Percentiles rank a stretch among this genome's conserved stretches.
Conservation (phyloP, 2,797 vertebrate genomes). For the Clarias platycephalus region DNA sequence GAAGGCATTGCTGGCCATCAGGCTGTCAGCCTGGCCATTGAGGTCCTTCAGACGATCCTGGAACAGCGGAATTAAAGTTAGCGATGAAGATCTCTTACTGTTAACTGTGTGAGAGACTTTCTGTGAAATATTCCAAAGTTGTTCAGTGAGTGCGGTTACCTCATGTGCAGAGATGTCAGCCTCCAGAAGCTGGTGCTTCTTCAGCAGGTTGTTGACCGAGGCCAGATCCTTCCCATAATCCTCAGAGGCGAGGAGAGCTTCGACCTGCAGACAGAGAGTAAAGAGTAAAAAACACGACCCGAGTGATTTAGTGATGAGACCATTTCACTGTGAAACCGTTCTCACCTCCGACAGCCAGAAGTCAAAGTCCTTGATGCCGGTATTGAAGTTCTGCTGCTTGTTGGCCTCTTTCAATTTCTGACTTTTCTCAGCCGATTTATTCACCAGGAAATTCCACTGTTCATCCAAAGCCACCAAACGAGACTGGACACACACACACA, state of each 20-base stretch:
- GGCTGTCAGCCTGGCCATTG: conserved; percentile 92
- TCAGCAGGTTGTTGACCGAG: conserved; percentile 96
- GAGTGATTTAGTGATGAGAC: neutral
- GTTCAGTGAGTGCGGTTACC: conserved; percentile 67
- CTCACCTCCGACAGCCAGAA: conserved; percentile 98
- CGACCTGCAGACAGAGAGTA: conserved; percentile 77
- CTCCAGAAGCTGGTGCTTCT: conserved; percentile 96
- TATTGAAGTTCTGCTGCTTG: conserved; percentile 99
- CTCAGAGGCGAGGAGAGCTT: conserved; percentile 95
- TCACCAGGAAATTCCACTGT: conserved; percentile 97
- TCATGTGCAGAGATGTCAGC: conserved; percentile 98
- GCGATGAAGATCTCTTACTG: neutral
- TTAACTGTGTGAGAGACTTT: neutral
- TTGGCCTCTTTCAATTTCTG: conserved; percentile 98
- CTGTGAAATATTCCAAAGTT: neutral
- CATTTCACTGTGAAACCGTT: neutral
- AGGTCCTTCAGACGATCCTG: conserved; percentile 97
- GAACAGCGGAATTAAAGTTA: neutral
- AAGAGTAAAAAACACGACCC: neutral
- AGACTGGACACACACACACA: conserved; percentile 67
- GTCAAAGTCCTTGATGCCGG: conserved; percentile 98
- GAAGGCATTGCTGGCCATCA: conserved; percentile 95
- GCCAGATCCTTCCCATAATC: conserved; percentile 98
- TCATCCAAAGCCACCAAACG: conserved; percentile 90
- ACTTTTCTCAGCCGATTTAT: conserved; percentile 97